Evolutionary conservation across 2,797 vertebrate genomes (phyloP).

Genomic region (Takifugu rubripes): DNA sequence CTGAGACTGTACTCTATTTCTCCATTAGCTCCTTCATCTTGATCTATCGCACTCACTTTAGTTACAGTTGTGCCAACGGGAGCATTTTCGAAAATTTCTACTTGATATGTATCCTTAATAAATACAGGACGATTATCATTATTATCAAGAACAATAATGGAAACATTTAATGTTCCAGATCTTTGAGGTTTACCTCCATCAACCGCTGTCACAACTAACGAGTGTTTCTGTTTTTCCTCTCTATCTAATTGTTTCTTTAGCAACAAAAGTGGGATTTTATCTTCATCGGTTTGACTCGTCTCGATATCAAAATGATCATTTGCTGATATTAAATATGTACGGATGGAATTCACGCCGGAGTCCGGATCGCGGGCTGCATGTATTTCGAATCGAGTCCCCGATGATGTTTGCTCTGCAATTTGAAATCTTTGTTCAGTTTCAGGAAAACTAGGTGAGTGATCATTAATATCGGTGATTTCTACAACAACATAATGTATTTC

Average conservation of each 20-base stretch:
- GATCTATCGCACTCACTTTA: slow-evolving; percentile 59
- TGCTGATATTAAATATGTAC: slow-evolving; percentile 53
- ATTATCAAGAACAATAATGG: slow-evolving; percentile 50
- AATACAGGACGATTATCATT: slow-evolving; percentile 63
- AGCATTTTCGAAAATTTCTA: slow-evolving; percentile 53
- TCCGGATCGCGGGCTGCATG: slow-evolving; percentile 78
- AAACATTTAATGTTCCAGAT: slow-evolving; percentile 47
- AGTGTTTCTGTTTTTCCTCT: slow-evolving; percentile 36
- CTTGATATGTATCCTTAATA: slow-evolving; percentile 47
- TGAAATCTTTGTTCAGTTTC: slow-evolving; percentile 49
- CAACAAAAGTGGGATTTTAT: slow-evolving; percentile 61
- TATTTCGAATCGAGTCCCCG: slow-evolving; percentile 70
- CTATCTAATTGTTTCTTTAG: slow-evolving; percentile 65
- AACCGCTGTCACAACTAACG: slow-evolving; percentile 44
- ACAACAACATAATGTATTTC: slow-evolving; percentile 72
- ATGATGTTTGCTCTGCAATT: slow-evolving; percentile 47
- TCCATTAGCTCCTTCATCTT: slow-evolving; percentile 52
- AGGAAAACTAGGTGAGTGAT: slow-evolving; percentile 66
- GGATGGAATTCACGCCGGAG: slow-evolving; percentile 70
- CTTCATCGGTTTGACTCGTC: slow-evolving; percentile 44
- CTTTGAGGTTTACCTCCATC: slow-evolving; percentile 65
- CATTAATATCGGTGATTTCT: slow-evolving; percentile 75
- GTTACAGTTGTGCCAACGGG: slow-evolving; percentile 13
- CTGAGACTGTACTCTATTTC: slow-evolving; percentile 56
- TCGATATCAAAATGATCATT: slow-evolving; percentile 66